These are phyloP conservation scores for Aphidius ervi DNA, from an alignment of 1,140 invertebrate species.

Conservation along the genomic window DNA sequence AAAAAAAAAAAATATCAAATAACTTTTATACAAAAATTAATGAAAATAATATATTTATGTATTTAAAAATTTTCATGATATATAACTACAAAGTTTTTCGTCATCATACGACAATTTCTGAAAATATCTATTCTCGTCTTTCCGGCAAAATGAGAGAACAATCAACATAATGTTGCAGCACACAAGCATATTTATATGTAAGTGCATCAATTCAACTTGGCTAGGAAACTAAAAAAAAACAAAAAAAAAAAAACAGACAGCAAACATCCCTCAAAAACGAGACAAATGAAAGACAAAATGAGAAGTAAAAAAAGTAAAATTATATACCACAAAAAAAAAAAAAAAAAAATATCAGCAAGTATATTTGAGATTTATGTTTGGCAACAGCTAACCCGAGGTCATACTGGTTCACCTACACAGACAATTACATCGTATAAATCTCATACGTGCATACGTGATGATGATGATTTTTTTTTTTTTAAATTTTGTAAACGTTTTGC, in stretches of 20 bases:
- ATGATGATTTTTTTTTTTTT: background rate
- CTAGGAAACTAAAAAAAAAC: background rate
- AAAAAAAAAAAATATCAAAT: no score
- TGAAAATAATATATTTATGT: no score
- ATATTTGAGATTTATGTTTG: constrained; percentile 17
- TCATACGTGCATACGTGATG: constrained; percentile 2
- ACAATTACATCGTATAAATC: background rate
- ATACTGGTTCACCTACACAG: constrained; percentile 8
- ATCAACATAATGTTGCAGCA: no score
- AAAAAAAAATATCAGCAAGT: background rate
- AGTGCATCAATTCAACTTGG: background rate
- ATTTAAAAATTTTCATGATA: no score
- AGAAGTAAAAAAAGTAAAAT: constrained; percentile 1
- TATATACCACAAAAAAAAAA: background rate
- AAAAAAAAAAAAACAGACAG: background rate
- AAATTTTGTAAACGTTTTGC: background rate
- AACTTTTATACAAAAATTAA: no score
- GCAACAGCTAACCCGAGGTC: constrained; percentile 10
- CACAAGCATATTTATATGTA: no score
- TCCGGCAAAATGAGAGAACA: no score
- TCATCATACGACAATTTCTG: no score
- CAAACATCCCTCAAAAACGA: background rate
- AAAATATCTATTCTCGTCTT: no score
- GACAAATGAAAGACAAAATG: background rate
- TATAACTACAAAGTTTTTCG: no score